These are phyloP conservation scores for Carabus problematicus DNA, from an alignment of 2,888 invertebrate species.

Conservation along the genomic window DNA sequence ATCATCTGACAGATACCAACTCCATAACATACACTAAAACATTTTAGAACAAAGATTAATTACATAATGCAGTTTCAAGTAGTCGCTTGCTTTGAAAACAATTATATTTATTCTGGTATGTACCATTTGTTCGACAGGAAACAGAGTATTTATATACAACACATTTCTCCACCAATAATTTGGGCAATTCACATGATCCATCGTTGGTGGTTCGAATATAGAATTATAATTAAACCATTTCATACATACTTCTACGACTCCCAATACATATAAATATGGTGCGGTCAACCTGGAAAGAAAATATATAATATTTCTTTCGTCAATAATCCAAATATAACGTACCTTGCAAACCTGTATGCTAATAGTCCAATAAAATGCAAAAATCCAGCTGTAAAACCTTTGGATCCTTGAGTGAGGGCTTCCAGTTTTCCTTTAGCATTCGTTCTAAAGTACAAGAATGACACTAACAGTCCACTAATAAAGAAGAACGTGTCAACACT, in stretches of 20 bases:
- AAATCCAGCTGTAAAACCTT: slow-evolving; percentile 68
- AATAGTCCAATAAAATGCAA: slow-evolving; percentile 79
- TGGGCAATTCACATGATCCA: slow-evolving; percentile 82
- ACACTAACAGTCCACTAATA: slow-evolving; percentile 79
- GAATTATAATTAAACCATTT: slow-evolving; percentile 84
- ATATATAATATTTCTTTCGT: not conserved
- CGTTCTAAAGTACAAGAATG: slow-evolving; percentile 85
- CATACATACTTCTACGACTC: slow-evolving; percentile 85
- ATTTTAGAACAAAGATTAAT: too few species aligned
- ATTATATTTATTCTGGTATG: slow-evolving; percentile 61
- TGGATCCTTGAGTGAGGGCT: slow-evolving; percentile 67
- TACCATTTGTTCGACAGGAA: slow-evolving; percentile 86
- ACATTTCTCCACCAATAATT: slow-evolving; percentile 90
- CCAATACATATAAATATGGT: slow-evolving; percentile 83
- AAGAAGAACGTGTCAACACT: slow-evolving; percentile 87
- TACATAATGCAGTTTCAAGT: too few species aligned
- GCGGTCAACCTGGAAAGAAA: slow-evolving; percentile 68
- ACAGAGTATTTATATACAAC: slow-evolving; percentile 84
- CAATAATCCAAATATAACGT: slow-evolving; percentile 43
- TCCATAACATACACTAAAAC: slow-evolving; percentile 87
- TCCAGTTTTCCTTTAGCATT: slow-evolving; percentile 77
- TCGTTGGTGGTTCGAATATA: slow-evolving; percentile 83
- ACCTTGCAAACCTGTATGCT: slow-evolving; percentile 80
- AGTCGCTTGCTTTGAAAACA: slow-evolving; percentile 82
- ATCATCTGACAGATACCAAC: slow-evolving; percentile 89